A percentile compares a stretch with the other conserved stretches of the same genome.
Conservation (phyloP, 1,140 invertebrate genomes). For the Drosophila repleta region DNA sequence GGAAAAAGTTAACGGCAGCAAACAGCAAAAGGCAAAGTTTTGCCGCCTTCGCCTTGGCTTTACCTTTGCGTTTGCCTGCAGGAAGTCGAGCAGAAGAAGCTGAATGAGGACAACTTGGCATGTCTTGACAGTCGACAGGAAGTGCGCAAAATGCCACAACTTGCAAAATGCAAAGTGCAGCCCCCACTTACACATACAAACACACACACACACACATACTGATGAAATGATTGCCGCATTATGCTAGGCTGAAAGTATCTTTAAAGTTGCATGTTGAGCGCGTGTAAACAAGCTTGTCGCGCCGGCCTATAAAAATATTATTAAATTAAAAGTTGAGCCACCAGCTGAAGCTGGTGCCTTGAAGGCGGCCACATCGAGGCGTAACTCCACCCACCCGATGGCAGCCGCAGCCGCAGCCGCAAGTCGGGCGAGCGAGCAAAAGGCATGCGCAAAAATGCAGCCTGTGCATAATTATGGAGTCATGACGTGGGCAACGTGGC, state of each 20-base stretch:
- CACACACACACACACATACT: background rate
- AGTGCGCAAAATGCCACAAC: slow-evolving; percentile 81
- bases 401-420: slow-evolving; percentile 12
- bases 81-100: slow-evolving; percentile 42
- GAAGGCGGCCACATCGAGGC: slow-evolving; percentile 40
- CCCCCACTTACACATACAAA: slow-evolving; percentile 10
- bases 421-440: slow-evolving; percentile 24
- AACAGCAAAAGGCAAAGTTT: slow-evolving; percentile 25
- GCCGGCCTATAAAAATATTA: slow-evolving; percentile 79
- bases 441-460: slow-evolving; percentile 49
- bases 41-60: slow-evolving; percentile 26
- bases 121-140: slow-evolving; percentile 74
- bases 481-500: slow-evolving; percentile 52
- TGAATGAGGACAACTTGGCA: slow-evolving; percentile 56
- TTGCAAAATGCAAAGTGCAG: slow-evolving; percentile 60
- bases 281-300: slow-evolving; percentile 81
- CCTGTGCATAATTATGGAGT: slow-evolving; percentile 74
- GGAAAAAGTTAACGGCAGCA: slow-evolving; percentile 10
- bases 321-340: slow-evolving; percentile 75
- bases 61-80: slow-evolving; percentile 32
- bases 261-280: slow-evolving; percentile 79
- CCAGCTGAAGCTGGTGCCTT: slow-evolving; percentile 29
- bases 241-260: slow-evolving; percentile 55
- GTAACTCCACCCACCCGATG: slow-evolving; percentile 59
- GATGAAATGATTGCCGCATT: slow-evolving; percentile 18